A percentile compares a stretch with the other conserved stretches of the same genome.
Evolutionary conservation across 1,140 invertebrate species (phyloP).

Genomic region (Drosophila kikkawai): DNA sequence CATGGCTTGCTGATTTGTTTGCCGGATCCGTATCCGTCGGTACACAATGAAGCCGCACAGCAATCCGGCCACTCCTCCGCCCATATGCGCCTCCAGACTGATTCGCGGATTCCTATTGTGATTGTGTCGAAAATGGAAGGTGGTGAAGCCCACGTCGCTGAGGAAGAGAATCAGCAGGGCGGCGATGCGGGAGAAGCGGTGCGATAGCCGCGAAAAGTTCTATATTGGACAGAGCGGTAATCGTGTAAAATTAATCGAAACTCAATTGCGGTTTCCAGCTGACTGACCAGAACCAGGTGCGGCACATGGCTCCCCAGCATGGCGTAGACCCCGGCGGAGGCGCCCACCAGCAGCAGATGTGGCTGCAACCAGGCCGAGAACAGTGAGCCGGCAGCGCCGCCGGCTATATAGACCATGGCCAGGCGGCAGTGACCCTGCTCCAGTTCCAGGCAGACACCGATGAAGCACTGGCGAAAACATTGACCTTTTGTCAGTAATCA

Average conservation of each 20-base stretch:
- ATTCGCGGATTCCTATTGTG: constrained; percentile 86
- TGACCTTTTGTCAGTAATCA: constrained; percentile 9
- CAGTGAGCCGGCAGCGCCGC: constrained; percentile 89
- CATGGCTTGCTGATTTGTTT: not conserved
- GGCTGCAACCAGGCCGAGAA: constrained; percentile 93
- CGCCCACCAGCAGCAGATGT: constrained; percentile 92
- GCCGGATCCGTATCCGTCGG: constrained; percentile 50
- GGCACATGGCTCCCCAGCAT: constrained; percentile 96
- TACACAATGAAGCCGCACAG: constrained; percentile 92
- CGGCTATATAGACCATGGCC: constrained; percentile 89
- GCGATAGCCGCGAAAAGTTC: constrained; percentile 88
- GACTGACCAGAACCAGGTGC: constrained; percentile 93
- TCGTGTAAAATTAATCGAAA: constrained; percentile 44
- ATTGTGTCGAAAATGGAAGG: constrained; percentile 80
- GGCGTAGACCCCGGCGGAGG: constrained; percentile 97
- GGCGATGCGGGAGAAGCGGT: constrained; percentile 86
- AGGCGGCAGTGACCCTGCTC: constrained; percentile 93
- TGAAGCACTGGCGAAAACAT: constrained; percentile 86
- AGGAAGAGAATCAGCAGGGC: constrained; percentile 88
- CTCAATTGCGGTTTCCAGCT: constrained; percentile 69
- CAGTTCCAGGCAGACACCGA: constrained; percentile 91
- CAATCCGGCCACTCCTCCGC: constrained; percentile 92
- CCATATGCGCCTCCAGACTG: constrained; percentile 92
- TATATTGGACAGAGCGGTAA: constrained; percentile 84
- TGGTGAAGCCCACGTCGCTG: constrained; percentile 86